Evolutionary conservation across 2,888 invertebrate genomes (phyloP).

Genomic region (Falcaria lacertinaria): DNA sequence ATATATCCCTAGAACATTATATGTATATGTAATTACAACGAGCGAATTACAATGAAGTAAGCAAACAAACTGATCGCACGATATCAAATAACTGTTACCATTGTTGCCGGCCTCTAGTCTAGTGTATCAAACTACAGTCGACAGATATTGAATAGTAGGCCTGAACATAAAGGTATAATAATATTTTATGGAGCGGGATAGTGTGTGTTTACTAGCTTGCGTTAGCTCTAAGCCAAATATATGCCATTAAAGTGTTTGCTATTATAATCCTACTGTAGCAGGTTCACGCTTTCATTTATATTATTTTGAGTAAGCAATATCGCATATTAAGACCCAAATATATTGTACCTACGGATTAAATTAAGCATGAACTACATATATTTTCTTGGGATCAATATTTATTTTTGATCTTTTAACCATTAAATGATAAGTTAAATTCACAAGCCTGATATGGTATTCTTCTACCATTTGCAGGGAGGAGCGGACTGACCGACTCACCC

Average conservation of each 20-base stretch:
- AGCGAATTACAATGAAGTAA: slow-evolving; percentile 5
- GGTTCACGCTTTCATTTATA: background rate
- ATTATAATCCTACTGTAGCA: background rate
- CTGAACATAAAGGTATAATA: slow-evolving; percentile 12
- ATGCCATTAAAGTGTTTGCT: slow-evolving; percentile 6
- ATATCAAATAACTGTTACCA: slow-evolving; percentile 29
- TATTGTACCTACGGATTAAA: background rate
- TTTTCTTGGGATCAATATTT: background rate
- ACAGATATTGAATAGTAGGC: slow-evolving; percentile 24
- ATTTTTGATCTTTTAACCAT: too few relatives aligned
- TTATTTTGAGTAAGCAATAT: background rate
- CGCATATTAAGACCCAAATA: background rate
- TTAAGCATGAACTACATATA: background rate
- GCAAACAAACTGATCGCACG: slow-evolving; percentile 18
- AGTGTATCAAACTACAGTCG: slow-evolving; percentile 20
- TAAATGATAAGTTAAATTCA: too few relatives aligned
- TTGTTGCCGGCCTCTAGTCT: background rate
- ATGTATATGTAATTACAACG: slow-evolving; percentile 4
- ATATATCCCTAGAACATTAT: slow-evolving; percentile 7
- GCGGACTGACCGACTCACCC: too few relatives aligned
- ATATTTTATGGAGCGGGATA: slow-evolving; percentile 18
- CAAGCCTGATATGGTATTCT: too few relatives aligned
- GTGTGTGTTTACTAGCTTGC: slow-evolving; percentile 10
- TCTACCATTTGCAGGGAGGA: background rate
- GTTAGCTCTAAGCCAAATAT: slow-evolving; percentile 16